phyloP scores from a whole-genome alignment of 1,140 invertebrate genomes.

The Acromyrmex charruanus region DNA sequence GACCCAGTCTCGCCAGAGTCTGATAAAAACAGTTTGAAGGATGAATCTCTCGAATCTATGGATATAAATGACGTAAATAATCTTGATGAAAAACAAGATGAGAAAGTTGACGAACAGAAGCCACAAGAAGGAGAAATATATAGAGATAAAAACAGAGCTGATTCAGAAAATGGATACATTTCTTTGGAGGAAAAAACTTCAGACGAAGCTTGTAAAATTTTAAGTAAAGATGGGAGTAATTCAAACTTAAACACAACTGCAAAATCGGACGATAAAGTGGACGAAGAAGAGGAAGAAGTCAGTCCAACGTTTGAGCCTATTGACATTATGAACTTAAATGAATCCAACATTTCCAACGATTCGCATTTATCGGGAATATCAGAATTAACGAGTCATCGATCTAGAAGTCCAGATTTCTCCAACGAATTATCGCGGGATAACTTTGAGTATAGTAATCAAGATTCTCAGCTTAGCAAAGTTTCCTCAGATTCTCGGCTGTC shows the following conservation, averaged over 20 bases:
- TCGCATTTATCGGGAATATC: slow-evolving; percentile 88
- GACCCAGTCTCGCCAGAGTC: slow-evolving; percentile 93
- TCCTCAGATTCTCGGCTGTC: slow-evolving; percentile 88
- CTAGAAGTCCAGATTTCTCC: slow-evolving; percentile 82
- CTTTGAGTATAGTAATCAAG: slow-evolving; percentile 86
- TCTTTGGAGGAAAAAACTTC: slow-evolving; percentile 62
- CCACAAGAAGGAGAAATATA: slow-evolving; percentile 27
- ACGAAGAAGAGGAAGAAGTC: slow-evolving; percentile 89
- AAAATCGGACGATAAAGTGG: slow-evolving; percentile 86
- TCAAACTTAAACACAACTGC: slow-evolving; percentile 79
- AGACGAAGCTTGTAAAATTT: slow-evolving; percentile 46
- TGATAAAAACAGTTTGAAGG: slow-evolving; percentile 87
- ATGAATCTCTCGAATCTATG: slow-evolving; percentile 80
- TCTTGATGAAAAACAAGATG: slow-evolving; percentile 66
- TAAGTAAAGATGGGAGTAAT: slow-evolving; percentile 67
- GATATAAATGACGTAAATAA: slow-evolving; percentile 64
- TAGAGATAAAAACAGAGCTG: slow-evolving; percentile 48
- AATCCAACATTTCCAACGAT: slow-evolving; percentile 86
- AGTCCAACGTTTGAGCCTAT: slow-evolving; percentile 90
- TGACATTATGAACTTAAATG: slow-evolving; percentile 85
- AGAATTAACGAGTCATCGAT: slow-evolving; percentile 87
- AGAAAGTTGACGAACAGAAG: slow-evolving; percentile 59
- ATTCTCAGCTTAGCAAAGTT: slow-evolving; percentile 88
- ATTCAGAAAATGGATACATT: slow-evolving; percentile 62
- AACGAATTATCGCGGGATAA: slow-evolving; percentile 82